phyloP scores from a whole-genome alignment of 2,113 vertebrate species.

The Petromus typicus region DNA sequence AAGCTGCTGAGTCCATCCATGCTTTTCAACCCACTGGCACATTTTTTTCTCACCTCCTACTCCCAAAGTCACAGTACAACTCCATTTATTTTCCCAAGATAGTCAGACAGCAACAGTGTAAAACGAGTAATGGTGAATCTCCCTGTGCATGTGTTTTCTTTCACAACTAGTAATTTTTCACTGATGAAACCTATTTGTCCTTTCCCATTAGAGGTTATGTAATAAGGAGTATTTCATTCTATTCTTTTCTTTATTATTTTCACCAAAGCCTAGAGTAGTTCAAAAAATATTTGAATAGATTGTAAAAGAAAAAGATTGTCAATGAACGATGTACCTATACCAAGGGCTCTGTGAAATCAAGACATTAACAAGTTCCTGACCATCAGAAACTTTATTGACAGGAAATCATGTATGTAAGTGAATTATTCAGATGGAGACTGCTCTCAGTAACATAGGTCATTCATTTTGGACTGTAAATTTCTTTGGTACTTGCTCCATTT shows the following conservation, averaged over 20 bases:
- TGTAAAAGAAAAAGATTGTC: neutral
- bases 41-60: neutral
- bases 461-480: constrained; percentile 18
- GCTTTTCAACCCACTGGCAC: neutral
- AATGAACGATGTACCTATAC: neutral
- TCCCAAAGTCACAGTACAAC: neutral
- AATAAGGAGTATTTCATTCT: neutral
- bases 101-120: neutral
- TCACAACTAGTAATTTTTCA: neutral
- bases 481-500: constrained; percentile 16
- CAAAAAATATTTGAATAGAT: neutral
- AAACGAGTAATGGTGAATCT: neutral
- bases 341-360: neutral
- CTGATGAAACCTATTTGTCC: neutral
- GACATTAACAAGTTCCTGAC: constrained; percentile 7
- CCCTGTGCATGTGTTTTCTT: neutral
- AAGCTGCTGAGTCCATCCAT: neutral
- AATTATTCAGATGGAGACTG: constrained; percentile 19
- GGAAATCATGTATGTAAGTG: neutral
- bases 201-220: neutral
- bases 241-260: constrained; percentile 23
- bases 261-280: neutral
- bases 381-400: constrained; percentile 14
- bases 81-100: neutral
- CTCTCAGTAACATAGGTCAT: neutral